Percentiles rank a stretch among this genome's conserved stretches.
Evolutionary conservation across 2,888 invertebrate species (phyloP).

Genomic region (Drosophila merina): DNA sequence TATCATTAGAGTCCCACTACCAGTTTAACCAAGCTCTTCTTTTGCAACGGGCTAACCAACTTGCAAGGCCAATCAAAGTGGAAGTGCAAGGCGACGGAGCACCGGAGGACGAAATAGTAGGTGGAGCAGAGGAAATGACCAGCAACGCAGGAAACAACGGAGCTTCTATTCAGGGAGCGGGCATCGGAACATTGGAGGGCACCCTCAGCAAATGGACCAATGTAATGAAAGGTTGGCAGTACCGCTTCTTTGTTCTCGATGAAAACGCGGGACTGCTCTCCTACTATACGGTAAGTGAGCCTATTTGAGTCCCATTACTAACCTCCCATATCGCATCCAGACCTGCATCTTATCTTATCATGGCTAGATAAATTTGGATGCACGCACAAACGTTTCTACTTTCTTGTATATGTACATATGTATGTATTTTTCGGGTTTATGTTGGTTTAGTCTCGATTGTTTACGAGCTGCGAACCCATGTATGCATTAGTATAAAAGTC

Average conservation of each 20-base stretch:
- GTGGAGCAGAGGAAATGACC: conserved; percentile 34
- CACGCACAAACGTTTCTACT: not conserved
- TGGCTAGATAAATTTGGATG: conserved; percentile 32
- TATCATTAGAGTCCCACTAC: not conserved
- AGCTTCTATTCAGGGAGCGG: conserved; percentile 18
- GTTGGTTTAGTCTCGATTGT: not conserved
- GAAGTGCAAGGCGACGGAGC: conserved; percentile 10
- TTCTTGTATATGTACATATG: conserved; percentile 16
- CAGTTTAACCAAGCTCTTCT: not conserved
- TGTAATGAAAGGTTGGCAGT: conserved; percentile 94
- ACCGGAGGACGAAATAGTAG: conserved; percentile 8
- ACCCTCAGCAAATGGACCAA: conserved; percentile 84
- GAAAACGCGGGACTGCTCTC: conserved; percentile 97
- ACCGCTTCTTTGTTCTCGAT: conserved; percentile 99
- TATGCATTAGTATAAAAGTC: conserved; percentile 88
- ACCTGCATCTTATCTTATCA: conserved; percentile 31
- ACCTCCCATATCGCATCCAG: conserved; percentile 12
- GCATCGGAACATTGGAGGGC: conserved; percentile 78
- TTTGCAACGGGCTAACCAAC: not conserved
- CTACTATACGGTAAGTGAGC: conserved; percentile 96
- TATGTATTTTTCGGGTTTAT: conserved; percentile 1
- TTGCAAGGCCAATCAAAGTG: not conserved
- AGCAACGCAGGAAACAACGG: conserved; percentile 28
- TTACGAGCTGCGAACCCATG: conserved; percentile 33
- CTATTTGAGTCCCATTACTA: conserved; percentile 12